phyloP scores from a whole-genome alignment of 2,113 vertebrate species.

The Corvus cornix region DNA sequence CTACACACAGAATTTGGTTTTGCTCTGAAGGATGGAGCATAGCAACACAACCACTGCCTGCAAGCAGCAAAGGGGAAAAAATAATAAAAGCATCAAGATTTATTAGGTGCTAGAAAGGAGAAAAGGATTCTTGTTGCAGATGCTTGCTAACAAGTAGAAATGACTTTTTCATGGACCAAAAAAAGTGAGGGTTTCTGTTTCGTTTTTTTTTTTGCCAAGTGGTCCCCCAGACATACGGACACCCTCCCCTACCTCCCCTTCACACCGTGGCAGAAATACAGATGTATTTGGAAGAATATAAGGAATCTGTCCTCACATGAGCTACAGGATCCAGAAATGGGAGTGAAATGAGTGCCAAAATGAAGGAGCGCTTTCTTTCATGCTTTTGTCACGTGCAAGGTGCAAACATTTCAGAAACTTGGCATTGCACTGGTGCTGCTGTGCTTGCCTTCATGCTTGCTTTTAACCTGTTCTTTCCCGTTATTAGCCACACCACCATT shows the following conservation, averaged over 20 bases:
- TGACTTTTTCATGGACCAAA: neutral
- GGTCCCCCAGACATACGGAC: fast-evolving
- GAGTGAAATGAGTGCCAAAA: neutral
- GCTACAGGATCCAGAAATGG: neutral
- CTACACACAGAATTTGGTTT: neutral
- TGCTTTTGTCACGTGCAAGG: neutral
- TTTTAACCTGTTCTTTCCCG: neutral
- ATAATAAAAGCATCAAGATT: conserved; percentile 40
- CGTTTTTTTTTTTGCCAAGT: neutral
- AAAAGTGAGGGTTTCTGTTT: neutral
- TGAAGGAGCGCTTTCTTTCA: neutral
- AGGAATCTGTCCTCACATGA: neutral
- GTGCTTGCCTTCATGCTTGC: neutral
- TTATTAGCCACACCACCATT: neutral
- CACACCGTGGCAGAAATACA: neutral
- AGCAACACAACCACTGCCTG: neutral
- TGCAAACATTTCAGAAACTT: neutral
- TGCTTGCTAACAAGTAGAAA: conserved; percentile 12
- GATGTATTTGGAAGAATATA: neutral
- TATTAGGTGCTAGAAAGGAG: conserved; percentile 49
- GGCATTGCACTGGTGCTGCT: neutral
- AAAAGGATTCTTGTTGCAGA: neutral
- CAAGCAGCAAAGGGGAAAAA: conserved; percentile 5
- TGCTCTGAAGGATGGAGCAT: neutral
- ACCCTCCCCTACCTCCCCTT: neutral